Base-by-base conservation (phyloP, 2,113 vertebrate species). In the Pollachius pollachius region DNA sequence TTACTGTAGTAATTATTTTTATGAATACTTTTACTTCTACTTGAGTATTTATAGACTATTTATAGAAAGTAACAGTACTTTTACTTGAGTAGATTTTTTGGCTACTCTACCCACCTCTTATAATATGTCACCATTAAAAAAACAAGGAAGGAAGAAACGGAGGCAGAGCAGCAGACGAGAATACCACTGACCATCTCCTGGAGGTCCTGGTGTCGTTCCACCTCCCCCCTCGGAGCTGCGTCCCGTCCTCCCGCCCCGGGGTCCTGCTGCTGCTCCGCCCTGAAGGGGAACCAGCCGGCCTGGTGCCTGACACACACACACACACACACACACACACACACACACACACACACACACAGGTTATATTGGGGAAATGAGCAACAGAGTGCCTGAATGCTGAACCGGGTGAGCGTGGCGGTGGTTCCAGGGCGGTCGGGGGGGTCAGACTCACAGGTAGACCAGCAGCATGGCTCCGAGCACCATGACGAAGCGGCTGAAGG, bases 211-310 rank as follows among this genome's bases (percentile, higher is more conserved):
- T 95, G 94, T 85, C 94, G 87, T 57, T 91, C 87, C 17, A 86
- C 93, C 61, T 95, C 95, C 25, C 94, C 93, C 74, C 77, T 92
- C 67, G 94, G 93, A 69, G 87, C 85, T 9, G 87, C 90, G 0
- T 75, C 82, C 12, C 12, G 0, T 15, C 79, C 88, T 84, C 15
- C 86, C 67, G 64, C 84, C 25, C 91, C 71, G 5, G 75, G 72
- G 76, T 94, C 93, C 84, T 95, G 94, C 77, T 92, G 93, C 23
- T 92, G 93, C 21, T 91, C 89, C 62, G 93, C 93, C 78, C 96
- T 94, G 81, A 99, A 97, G 67, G 97, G 96, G 81, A 98, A 97
- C 97, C 97, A 98, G 66, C 96, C 96, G 27, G 94, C 97, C 90
- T 98, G 97, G 81, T 98, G 95, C 82, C 97, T 99, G 87, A 1